A percentile compares a stretch with the other conserved stretches of the same genome.
Evolutionary conservation across 2,888 invertebrate genomes (phyloP).

Genomic region (Xestoiulus laeticollis): DNA sequence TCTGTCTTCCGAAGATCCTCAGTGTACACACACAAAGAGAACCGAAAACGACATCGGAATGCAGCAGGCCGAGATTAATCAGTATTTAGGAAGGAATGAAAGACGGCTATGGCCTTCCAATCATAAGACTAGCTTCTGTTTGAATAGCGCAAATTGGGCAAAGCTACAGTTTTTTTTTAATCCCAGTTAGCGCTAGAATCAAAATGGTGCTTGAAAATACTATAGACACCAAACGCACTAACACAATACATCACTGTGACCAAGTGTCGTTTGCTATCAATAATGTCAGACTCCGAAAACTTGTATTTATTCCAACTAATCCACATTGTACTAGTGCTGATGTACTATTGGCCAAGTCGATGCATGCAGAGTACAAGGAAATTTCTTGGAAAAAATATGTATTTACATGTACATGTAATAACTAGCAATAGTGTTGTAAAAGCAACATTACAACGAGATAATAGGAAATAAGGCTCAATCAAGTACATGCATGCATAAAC

Average conservation of each 20-base stretch:
- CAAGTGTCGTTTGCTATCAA: background rate
- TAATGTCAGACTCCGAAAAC: background rate
- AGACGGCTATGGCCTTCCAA: background rate
- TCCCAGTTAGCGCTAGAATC: background rate
- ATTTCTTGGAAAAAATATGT: too few relatives aligned
- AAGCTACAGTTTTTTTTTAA: background rate
- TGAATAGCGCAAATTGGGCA: constrained; percentile 9
- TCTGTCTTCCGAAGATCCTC: background rate
- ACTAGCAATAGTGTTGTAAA: too few relatives aligned
- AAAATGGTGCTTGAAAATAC: background rate
- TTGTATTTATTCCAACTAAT: background rate
- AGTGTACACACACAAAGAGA: background rate
- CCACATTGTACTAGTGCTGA: background rate
- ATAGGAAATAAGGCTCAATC: too few relatives aligned
- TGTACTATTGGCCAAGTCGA: too few relatives aligned
- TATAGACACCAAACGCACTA: background rate
- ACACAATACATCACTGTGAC: background rate
- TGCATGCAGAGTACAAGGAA: too few relatives aligned
- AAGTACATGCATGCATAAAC: too few relatives aligned
- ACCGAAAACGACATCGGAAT: background rate
- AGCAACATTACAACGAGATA: too few relatives aligned
- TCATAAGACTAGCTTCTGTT: background rate
- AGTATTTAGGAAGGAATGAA: constrained; percentile 8
- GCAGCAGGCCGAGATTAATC: constrained; percentile 44
- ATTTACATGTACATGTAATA: too few relatives aligned